A percentile compares a stretch with the other conserved stretches of the same genome.
These are phyloP conservation scores for Lithophane ornitopus DNA, from an alignment of 2,888 invertebrate genomes.

Conservation along the genomic window DNA sequence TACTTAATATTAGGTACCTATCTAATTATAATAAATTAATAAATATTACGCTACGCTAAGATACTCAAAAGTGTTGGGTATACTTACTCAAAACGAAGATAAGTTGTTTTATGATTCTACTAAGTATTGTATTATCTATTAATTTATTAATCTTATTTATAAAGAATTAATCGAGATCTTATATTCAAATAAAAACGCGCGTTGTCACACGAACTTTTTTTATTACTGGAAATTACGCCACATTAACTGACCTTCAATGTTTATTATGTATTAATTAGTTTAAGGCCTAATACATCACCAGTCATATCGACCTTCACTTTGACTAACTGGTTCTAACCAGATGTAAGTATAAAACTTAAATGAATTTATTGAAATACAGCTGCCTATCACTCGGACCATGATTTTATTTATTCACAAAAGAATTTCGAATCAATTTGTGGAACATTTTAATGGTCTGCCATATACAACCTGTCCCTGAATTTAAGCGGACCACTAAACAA, in stretches of 20 bases:
- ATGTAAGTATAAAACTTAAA: neutral
- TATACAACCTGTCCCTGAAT: no score
- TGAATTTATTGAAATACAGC: slow-evolving; percentile 2
- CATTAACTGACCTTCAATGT: slow-evolving; percentile 31
- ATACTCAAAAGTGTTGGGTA: no score
- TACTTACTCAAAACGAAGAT: no score
- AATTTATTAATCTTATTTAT: no score
- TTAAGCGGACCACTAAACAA: no score
- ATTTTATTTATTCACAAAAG: slow-evolving; percentile 12
- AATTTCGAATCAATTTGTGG: neutral
- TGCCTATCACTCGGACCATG: slow-evolving; percentile 1
- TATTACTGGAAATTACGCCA: slow-evolving; percentile 8
- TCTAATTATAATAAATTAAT: no score
- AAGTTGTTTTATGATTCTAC: no score
- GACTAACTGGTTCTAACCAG: slow-evolving; percentile 17
- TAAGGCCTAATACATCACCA: slow-evolving; percentile 17
- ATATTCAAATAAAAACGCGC: neutral
- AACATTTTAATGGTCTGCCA: neutral
- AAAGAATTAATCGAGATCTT: no score
- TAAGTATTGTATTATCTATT: no score
- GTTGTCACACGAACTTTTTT: neutral
- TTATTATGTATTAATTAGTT: slow-evolving; percentile 28
- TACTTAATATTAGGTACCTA: no score
- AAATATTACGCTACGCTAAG: no score
- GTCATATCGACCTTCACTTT: slow-evolving; percentile 21